A percentile compares a stretch with the other conserved stretches of the same genome.
phyloP scores from a whole-genome alignment of 2,113 vertebrate species.

The Sinocyclocheilus grahami region DNA sequence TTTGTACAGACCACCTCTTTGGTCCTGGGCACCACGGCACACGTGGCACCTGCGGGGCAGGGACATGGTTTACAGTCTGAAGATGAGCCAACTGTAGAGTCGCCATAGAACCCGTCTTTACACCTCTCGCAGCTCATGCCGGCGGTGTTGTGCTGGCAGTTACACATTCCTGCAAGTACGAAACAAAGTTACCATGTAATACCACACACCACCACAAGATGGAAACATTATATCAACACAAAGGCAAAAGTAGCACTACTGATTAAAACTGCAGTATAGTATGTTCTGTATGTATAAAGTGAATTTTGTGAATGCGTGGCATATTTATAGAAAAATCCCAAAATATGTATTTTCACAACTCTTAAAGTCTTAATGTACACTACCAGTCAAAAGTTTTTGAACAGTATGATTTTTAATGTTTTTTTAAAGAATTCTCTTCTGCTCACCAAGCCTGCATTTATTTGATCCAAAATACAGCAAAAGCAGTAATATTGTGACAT shows the following conservation, averaged over 20 bases:
- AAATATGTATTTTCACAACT: background rate
- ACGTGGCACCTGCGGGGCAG: slow-evolving; percentile 85
- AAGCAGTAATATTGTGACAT: too few species aligned
- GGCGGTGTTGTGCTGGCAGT: slow-evolving; percentile 87
- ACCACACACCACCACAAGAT: slow-evolving; percentile 42
- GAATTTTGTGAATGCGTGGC: background rate
- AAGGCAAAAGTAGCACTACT: background rate
- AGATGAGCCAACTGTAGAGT: slow-evolving; percentile 79
- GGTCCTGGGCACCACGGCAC: slow-evolving; percentile 86
- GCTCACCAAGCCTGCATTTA: too few species aligned
- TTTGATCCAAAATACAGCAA: too few species aligned
- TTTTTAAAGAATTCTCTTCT: too few species aligned
- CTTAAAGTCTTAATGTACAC: background rate
- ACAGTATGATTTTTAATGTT: too few species aligned
- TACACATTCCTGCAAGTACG: slow-evolving; percentile 79
- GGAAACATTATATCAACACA: background rate
- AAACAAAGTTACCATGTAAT: background rate
- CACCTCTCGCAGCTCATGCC: slow-evolving; percentile 93
- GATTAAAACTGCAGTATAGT: background rate
- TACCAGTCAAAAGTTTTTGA: too few species aligned
- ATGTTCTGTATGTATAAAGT: background rate
- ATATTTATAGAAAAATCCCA: background rate
- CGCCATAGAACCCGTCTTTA: slow-evolving; percentile 89
- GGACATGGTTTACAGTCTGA: slow-evolving; percentile 88
- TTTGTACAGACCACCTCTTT: slow-evolving; percentile 95